Conservation (phyloP, 2,888 invertebrate species). For the Leptinotarsa rubiginosa region DNA sequence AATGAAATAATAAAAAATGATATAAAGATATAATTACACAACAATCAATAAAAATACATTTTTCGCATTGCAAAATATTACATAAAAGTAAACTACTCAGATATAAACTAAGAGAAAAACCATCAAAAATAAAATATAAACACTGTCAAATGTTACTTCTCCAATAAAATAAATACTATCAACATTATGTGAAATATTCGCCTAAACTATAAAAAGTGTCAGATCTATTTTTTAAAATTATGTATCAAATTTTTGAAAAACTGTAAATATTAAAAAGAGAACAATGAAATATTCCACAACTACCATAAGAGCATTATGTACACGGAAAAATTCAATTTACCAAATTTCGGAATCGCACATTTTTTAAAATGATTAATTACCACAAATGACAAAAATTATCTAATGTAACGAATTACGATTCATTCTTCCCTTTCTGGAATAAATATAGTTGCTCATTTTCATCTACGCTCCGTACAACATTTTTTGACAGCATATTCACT, state of each 20-base stretch:
- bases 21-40: slow-evolving; percentile 43
- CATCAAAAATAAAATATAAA: slow-evolving; percentile 32
- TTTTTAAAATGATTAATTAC: too few species aligned
- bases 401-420: not conserved
- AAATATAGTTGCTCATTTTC: not conserved
- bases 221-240: not conserved
- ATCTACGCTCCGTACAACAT: not conserved
- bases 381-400: not conserved
- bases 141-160: not conserved
- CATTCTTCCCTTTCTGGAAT: not conserved
- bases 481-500: not conserved
- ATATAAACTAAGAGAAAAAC: slow-evolving; percentile 27
- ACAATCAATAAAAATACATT: slow-evolving; percentile 47
- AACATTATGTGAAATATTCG: not conserved
- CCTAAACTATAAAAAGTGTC: not conserved
- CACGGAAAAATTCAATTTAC: too few species aligned
- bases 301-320: too few species aligned
- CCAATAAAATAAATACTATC: not conserved
- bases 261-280: too few species aligned
- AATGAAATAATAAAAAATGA: slow-evolving; percentile 49
- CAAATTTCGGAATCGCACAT: too few species aligned
- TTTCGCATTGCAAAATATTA: slow-evolving; percentile 46
- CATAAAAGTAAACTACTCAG: slow-evolving; percentile 19
- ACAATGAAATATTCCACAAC: not conserved
- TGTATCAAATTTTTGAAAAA: not conserved